Evolutionary conservation across 2,113 vertebrate genomes (phyloP), one percentile per base, ranked within the genome.

Genomic region (Chiloscyllium plagiosum): DNA sequence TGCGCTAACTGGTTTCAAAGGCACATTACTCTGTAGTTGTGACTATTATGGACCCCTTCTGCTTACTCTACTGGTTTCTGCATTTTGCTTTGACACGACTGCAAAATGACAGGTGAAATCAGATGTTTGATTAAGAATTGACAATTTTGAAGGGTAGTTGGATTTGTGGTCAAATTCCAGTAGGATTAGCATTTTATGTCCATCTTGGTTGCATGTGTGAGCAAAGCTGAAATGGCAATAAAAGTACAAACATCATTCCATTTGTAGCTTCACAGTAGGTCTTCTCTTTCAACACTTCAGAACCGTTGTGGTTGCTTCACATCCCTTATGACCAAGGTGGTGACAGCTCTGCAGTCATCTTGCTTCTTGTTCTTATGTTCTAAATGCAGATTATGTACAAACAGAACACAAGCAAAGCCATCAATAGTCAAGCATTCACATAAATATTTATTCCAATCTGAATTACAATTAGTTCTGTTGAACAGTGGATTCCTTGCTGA

Each of bases 401-500:
- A 70, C 10, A 47, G 3, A 33, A 83, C n/a, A 37, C 13, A 6
- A 12, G 42, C 8, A 72, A 72, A 94, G 47, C 68, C 17, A 8
- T 66, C 90, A 69, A 6, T 3, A 42, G 61, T 24, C 50, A 52
- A 26, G 52, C 47, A 89, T 56, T 13, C n/a, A 47, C 7, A 42
- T 68, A 52, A n/a, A 24, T 47, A 72, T 52, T 29, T 26, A 69
- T 95, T 37, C 47, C 42, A 26, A 33, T 95, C 47, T 95, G 68
- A 72, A 50, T 52, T 76, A 33, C 94, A 70, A 13, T 12, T 72
- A 95, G 47, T 33, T 72, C 3, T 19, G 22, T 22, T 69, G 93
- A 87, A 66, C 65, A 22, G 37, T 69, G 65, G 66, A 94, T 94
- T 94, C n/a, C 22, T 47, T 95, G 69, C n/a, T 69, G 68, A 94